Percentiles rank a stretch among this genome's conserved stretches.
phyloP scores from a whole-genome alignment of 2,888 invertebrate species.

The Ochropleura leucogaster region DNA sequence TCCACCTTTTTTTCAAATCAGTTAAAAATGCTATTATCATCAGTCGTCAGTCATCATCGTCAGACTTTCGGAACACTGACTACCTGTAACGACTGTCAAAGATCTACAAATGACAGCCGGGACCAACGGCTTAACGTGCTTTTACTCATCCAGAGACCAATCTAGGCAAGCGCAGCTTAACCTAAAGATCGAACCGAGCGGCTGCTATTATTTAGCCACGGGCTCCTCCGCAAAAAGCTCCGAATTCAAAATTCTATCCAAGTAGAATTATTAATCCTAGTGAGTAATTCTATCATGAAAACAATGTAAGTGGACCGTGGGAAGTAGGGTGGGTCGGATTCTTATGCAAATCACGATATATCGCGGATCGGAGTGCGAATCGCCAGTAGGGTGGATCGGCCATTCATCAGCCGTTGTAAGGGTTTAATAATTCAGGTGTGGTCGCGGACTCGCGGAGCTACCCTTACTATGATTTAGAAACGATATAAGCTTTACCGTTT shows the following conservation, averaged over 20 bases:
- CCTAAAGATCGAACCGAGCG: too few species aligned
- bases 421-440: constrained; percentile 83
- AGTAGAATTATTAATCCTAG: constrained; percentile 63
- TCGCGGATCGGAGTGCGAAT: constrained; percentile 83
- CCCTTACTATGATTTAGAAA: constrained; percentile 62
- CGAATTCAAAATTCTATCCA: constrained; percentile 43
- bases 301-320: constrained; percentile 79
- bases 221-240: too few species aligned
- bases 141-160: too few species aligned
- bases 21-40: too few species aligned
- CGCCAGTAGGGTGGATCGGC: constrained; percentile 70
- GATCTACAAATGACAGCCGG: too few species aligned
- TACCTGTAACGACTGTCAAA: too few species aligned
- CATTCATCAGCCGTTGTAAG: constrained; percentile 80
- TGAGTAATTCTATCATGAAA: constrained; percentile 65
- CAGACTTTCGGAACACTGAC: too few species aligned
- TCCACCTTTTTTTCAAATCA: too few species aligned
- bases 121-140: too few species aligned
- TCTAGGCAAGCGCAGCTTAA: too few species aligned
- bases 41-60: too few species aligned
- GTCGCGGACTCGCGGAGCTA: constrained; percentile 68
- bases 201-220: too few species aligned
- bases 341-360: constrained; percentile 85
- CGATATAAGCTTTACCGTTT: constrained; percentile 23
- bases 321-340: constrained; percentile 80